Evolutionary conservation across 2,888 invertebrate genomes (phyloP).

Genomic region (Chaetogeoica ovagalla): DNA sequence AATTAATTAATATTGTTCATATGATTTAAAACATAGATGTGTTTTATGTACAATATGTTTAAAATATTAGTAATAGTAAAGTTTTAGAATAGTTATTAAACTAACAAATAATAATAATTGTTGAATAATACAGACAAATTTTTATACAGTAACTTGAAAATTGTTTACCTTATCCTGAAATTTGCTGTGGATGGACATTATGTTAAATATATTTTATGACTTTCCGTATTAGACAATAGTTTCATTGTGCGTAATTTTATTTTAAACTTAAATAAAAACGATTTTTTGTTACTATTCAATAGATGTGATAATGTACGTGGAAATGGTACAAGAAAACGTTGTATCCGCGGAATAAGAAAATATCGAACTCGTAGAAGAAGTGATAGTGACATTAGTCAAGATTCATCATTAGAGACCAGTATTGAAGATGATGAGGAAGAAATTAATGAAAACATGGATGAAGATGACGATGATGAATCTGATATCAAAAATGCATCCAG

Average conservation of each 20-base stretch:
- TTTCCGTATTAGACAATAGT: too few relatives aligned
- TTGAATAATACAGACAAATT: too few relatives aligned
- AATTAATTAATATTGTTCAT: too few relatives aligned
- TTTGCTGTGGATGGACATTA: too few relatives aligned
- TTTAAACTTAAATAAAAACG: neutral
- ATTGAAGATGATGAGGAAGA: slow-evolving; percentile 50
- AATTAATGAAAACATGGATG: slow-evolving; percentile 45
- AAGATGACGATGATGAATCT: slow-evolving; percentile 49
- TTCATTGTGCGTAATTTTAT: neutral
- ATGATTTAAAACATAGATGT: neutral
- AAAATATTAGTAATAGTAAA: too few relatives aligned
- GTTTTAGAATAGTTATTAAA: too few relatives aligned
- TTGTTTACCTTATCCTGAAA: too few relatives aligned
- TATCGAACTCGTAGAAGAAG: slow-evolving; percentile 46
- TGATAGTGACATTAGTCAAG: slow-evolving; percentile 51
- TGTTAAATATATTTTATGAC: too few relatives aligned
- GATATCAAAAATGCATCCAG: slow-evolving; percentile 37
- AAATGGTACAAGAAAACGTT: slow-evolving; percentile 46
- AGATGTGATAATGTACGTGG: slow-evolving; percentile 50
- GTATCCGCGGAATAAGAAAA: slow-evolving; percentile 43
- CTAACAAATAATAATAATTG: too few relatives aligned
- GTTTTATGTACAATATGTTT: neutral
- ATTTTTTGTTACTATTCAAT: neutral
- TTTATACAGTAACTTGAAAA: too few relatives aligned
- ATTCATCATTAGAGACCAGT: slow-evolving; percentile 50